phyloP scores from a whole-genome alignment of 2,888 invertebrate species.

The Marasmarcha lunaedactyla region DNA sequence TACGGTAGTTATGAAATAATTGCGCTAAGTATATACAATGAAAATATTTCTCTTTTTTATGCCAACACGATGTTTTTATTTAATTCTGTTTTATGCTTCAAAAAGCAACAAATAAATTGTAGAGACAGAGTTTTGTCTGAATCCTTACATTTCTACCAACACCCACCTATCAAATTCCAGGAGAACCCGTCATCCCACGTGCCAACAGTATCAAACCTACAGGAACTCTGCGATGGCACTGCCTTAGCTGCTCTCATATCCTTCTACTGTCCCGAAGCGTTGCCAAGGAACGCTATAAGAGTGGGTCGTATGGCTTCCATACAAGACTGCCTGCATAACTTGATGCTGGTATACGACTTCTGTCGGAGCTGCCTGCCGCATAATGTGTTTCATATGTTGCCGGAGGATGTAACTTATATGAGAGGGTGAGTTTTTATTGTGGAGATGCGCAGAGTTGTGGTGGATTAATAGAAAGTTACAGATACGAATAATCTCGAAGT shows the following conservation, averaged over 20 bases:
- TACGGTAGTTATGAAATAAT: too few species aligned
- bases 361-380: conserved; percentile 87
- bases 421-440: conserved; percentile 85
- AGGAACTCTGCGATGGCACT: conserved; percentile 92
- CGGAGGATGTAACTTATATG: conserved; percentile 96
- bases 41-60: too few species aligned
- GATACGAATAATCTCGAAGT: too few species aligned
- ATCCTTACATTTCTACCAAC: not conserved
- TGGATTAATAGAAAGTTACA: not conserved
- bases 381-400: conserved; percentile 92
- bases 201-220: conserved; percentile 81
- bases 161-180: conserved; percentile 37
- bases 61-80: too few species aligned
- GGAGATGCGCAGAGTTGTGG: not conserved
- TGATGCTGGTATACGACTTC: conserved; percentile 89
- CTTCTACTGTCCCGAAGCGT: conserved; percentile 81
- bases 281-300: conserved; percentile 66
- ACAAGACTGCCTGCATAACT: conserved; percentile 92
- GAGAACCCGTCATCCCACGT: conserved; percentile 70
- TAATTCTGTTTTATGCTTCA: too few species aligned
- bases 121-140: not conserved
- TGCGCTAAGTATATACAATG: too few species aligned
- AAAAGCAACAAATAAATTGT: too few species aligned
- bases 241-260: conserved; percentile 88
- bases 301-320: conserved; percentile 77